These are phyloP conservation scores for Lumbricus terrestris DNA, from an alignment of 2,888 invertebrate species.

Conservation along the genomic window DNA sequence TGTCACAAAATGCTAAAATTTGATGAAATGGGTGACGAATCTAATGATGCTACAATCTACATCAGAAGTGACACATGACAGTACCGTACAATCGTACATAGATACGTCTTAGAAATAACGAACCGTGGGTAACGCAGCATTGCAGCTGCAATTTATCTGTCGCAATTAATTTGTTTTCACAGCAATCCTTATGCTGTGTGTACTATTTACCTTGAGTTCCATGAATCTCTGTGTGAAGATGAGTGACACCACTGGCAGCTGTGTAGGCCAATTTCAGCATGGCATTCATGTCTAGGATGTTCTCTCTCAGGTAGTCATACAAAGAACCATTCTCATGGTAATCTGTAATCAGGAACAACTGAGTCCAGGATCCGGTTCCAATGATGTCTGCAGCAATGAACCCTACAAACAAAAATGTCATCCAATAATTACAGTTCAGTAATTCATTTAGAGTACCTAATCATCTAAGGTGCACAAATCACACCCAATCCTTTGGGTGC, in stretches of 20 bases:
- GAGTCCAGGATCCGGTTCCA: conserved; percentile 88
- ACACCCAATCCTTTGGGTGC: no score
- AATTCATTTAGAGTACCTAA: not conserved
- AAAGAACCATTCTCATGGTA: conserved; percentile 87
- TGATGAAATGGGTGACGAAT: no score
- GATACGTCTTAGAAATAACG: no score
- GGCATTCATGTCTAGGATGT: conserved; percentile 63
- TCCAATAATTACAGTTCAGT: not conserved
- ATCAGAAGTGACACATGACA: no score
- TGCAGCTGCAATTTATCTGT: no score
- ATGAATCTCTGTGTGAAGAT: conserved; percentile 86
- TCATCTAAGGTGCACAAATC: no score
- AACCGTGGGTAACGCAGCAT: no score
- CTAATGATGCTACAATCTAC: no score
- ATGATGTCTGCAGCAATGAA: conserved; percentile 93
- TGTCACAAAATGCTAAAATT: no score
- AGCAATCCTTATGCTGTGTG: no score
- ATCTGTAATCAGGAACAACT: conserved; percentile 89
- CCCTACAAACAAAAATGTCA: conserved; percentile 43
- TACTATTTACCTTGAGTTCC: conserved; percentile 71
- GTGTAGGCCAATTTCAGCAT: conserved; percentile 59
- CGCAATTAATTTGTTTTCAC: no score
- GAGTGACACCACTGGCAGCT: conserved; percentile 73
- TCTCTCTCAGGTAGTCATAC: conserved; percentile 80
- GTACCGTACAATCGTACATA: no score